Percentiles rank a stretch among this genome's conserved stretches.
phyloP scores from a whole-genome alignment of 2,888 invertebrate species.

The Rhynchonema sp. region DNA sequence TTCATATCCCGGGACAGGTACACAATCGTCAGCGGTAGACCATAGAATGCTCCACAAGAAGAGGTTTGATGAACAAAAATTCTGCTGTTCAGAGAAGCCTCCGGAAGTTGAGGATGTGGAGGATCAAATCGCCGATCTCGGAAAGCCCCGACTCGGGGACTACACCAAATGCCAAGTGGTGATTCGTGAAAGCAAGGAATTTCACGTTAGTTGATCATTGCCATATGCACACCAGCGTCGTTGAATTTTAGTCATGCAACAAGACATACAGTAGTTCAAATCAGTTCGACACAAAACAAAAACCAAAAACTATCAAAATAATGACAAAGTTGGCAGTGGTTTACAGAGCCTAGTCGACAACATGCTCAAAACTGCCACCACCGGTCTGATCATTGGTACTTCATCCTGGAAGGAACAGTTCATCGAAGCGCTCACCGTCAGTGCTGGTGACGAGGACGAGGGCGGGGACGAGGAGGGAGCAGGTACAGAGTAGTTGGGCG shows the following conservation, averaged over 20 bases:
- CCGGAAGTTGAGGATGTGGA: slow-evolving; percentile 21
- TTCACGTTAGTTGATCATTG: slow-evolving; percentile 55
- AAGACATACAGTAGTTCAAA: background rate
- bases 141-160: slow-evolving; percentile 75
- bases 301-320: background rate
- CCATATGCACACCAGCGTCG: too few species aligned
- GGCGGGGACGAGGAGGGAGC: background rate
- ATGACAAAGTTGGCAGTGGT: background rate
- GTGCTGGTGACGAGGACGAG: slow-evolving; percentile 29
- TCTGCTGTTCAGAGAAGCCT: too few species aligned
- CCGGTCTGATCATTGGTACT: slow-evolving; percentile 68
- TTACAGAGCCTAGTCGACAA: slow-evolving; percentile 57
- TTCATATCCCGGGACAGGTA: too few species aligned
- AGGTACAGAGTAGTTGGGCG: slow-evolving; percentile 46
- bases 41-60: too few species aligned
- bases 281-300: background rate
- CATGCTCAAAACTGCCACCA: slow-evolving; percentile 85
- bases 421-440: slow-evolving; percentile 80
- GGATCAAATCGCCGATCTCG: slow-evolving; percentile 41
- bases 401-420: slow-evolving; percentile 99
- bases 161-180: slow-evolving; percentile 62
- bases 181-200: slow-evolving; percentile 92
- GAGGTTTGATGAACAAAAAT: too few species aligned
- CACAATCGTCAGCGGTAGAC: too few species aligned
- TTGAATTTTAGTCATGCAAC: background rate